Conservation (phyloP, 2,113 vertebrate species). For the Leucoraja erinaceus region DNA sequence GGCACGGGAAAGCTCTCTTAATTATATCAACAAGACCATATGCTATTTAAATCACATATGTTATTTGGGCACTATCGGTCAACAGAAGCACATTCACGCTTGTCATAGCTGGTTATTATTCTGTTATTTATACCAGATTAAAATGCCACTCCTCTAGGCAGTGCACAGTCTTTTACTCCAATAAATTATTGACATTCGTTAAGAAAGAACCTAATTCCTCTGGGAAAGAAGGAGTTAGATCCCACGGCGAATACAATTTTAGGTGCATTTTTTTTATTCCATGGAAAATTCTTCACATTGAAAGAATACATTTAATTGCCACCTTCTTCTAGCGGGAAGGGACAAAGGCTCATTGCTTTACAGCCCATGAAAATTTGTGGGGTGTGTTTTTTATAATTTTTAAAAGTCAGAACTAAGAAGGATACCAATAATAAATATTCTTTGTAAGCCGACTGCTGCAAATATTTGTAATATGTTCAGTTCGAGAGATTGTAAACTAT, state of each 20-base stretch:
- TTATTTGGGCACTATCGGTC: neutral
- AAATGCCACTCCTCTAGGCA: neutral
- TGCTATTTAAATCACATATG: neutral
- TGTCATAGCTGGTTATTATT: neutral
- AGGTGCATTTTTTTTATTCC: neutral
- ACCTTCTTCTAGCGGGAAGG: neutral
- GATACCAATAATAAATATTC: neutral
- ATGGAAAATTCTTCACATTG: neutral
- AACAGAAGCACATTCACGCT: neutral
- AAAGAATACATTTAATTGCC: neutral
- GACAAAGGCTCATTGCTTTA: neutral
- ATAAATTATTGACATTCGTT: neutral
- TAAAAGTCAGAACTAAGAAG: neutral
- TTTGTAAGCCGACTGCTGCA: neutral
- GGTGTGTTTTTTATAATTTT: neutral
- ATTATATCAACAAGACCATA: neutral
- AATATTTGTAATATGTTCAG: neutral
- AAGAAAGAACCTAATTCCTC: neutral
- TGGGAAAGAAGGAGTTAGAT: neutral
- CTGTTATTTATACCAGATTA: neutral
- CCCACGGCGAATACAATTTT: neutral
- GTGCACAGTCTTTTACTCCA: neutral
- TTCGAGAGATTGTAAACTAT: neutral
- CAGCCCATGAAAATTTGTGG: neutral
- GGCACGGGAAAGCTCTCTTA: neutral